These are phyloP conservation scores for Apis mellifera DNA, from an alignment of 1,140 invertebrate species.

Conservation along the genomic window Amel_HAv3.1 CM009939.2:8948001-8948500, in stretches of 20 bases:
- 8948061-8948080: conserved; percentile 5
- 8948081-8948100: too few species aligned
- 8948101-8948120: not conserved
- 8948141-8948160: not conserved
- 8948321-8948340: not conserved
- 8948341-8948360: too few species aligned
- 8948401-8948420: too few species aligned
- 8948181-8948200: not conserved
- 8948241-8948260: too few species aligned
- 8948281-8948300: not conserved
- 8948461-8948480: too few species aligned
- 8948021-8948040: not conserved
- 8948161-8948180: conserved; percentile 11
- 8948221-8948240: not conserved
- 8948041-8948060: not conserved
- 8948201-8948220: not conserved
- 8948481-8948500: too few species aligned
- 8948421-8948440: too few species aligned
- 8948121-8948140: not conserved
- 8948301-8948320: not conserved
- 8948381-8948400: too few species aligned
- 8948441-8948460: too few species aligned
- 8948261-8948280: not conserved
- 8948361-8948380: too few species aligned
- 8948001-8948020: not conserved